Base-by-base conservation (phyloP, 2,888 invertebrate species). In the Caenorhabditis doughertyi region DNA sequence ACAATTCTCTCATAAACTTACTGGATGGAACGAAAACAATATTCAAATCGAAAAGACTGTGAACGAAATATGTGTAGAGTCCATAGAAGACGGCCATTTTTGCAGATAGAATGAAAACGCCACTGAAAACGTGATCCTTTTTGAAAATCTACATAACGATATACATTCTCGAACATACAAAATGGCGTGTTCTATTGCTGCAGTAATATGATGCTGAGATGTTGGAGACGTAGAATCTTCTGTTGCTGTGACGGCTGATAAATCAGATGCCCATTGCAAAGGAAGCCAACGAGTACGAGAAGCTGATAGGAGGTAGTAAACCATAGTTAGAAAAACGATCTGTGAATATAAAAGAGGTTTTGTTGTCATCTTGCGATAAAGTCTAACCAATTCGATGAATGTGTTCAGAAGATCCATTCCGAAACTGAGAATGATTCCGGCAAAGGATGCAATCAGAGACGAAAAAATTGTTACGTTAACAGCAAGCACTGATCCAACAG, bases 81-180 rank as follows among this genome's bases (percentile, higher is more conserved):
- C 98, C 98, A 92, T 99, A 98, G 93, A 99, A 99, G 0, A 96
- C 94, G 0, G 97, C 96, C 95, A 98, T 96, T 93, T 98, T 99
- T 90, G 97, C 95, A 2, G 98, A 97, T 0, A 98, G 97, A 80
- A 96, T 95, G 92, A 99, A 96, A 16, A 99, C 98, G 88, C 97
- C 96, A 89, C 96, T 97, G 71, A 84, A 89, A 73, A 68, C 9
- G 16, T 5, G 13, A 9, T 13, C 13, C 16, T 39, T 39, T 5
- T 39, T 39, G 9, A 39, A 13, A 39, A 39, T 42, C 11, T n/a
- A n/a, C n/a, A n/a, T 27, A 16, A n/a, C 21, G 32, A 7, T 35
- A 35, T 7, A 18, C 18, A 3, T 18, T 39, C 16, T 39, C 18
- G 51, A 67, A 73, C 88, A 73, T 68, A 93, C 93, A 92, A 92